These are phyloP conservation scores for Acleris cristana DNA, from an alignment of 2,888 invertebrate genomes.

Conservation along the genomic window DNA sequence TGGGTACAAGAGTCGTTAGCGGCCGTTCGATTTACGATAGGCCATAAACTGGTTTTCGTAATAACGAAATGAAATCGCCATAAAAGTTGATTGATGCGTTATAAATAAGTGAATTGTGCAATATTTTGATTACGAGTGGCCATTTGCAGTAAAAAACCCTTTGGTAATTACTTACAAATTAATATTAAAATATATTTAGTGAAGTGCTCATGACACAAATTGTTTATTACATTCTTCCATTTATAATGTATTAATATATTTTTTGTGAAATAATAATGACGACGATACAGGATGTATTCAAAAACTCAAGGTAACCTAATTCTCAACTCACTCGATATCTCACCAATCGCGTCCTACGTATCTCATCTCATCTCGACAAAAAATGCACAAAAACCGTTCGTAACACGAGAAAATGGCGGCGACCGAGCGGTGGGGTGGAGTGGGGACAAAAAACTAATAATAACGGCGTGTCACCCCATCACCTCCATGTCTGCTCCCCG, in stretches of 20 bases:
- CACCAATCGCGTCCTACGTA: conserved; percentile 41
- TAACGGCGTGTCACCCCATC: conserved; percentile 81
- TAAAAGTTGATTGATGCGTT: conserved; percentile 51
- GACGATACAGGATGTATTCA: neutral
- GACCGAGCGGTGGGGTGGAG: conserved; percentile 54
- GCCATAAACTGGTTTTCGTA: conserved; percentile 39
- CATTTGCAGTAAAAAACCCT: neutral
- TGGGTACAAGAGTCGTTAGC: conserved; percentile 51
- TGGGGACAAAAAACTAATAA: conserved; percentile 83
- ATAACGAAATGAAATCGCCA: conserved; percentile 44
- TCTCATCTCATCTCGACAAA: conserved; percentile 52
- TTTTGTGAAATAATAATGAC: neutral
- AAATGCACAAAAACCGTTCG: conserved; percentile 69
- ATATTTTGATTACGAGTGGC: conserved; percentile 37
- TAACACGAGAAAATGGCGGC: conserved; percentile 74
- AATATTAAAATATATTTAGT: neutral
- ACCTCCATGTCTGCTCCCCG: conserved; percentile 67
- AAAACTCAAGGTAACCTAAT: neutral
- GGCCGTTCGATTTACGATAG: conserved; percentile 52
- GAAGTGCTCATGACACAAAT: neutral
- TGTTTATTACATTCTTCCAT: too few relatives aligned
- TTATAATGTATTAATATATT: neutral
- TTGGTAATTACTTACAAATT: conserved; percentile 1
- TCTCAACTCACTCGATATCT: conserved; percentile 32
- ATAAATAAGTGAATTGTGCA: conserved; percentile 59